These are phyloP conservation scores for Pseudeuparius sepicola DNA, from an alignment of 2,888 invertebrate species.

Conservation along the genomic window DNA sequence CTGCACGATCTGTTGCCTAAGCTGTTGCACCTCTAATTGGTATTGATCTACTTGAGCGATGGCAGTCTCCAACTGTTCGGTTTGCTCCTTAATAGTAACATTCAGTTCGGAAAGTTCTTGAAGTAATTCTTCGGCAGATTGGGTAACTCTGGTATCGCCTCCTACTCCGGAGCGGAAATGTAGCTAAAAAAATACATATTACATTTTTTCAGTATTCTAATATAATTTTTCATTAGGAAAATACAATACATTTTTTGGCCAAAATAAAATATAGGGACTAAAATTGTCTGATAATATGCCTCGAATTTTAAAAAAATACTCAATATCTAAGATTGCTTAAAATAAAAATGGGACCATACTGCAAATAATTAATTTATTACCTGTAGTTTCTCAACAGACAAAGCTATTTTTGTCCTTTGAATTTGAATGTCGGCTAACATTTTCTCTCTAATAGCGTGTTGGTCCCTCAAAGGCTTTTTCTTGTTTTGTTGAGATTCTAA, in stretches of 20 bases:
- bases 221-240: too few species aligned
- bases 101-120: constrained; percentile 58
- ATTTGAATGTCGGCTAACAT: constrained; percentile 77
- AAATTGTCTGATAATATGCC: too few species aligned
- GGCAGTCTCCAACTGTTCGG: constrained; percentile 59
- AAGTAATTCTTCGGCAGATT: constrained; percentile 59
- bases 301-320: too few species aligned
- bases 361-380: too few species aligned
- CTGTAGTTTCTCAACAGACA: constrained; percentile 85
- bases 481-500: constrained; percentile 73
- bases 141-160: constrained; percentile 64
- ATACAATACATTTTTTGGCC: too few species aligned
- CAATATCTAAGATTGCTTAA: too few species aligned
- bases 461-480: constrained; percentile 80
- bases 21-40: constrained; percentile 75
- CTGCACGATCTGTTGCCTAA: constrained; percentile 74
- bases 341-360: too few species aligned
- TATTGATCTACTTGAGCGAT: constrained; percentile 79
- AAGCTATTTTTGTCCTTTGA: constrained; percentile 79
- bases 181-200: constrained; percentile 51
- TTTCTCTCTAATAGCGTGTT: constrained; percentile 77
- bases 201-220: too few species aligned
- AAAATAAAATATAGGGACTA: too few species aligned
- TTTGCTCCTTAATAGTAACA: constrained; percentile 52
- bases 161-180: constrained; percentile 83